Percentiles rank a stretch among this genome's conserved stretches.
Conservation (phyloP, 2,113 vertebrate genomes). For the Cyrtonyx montezumae region DNA sequence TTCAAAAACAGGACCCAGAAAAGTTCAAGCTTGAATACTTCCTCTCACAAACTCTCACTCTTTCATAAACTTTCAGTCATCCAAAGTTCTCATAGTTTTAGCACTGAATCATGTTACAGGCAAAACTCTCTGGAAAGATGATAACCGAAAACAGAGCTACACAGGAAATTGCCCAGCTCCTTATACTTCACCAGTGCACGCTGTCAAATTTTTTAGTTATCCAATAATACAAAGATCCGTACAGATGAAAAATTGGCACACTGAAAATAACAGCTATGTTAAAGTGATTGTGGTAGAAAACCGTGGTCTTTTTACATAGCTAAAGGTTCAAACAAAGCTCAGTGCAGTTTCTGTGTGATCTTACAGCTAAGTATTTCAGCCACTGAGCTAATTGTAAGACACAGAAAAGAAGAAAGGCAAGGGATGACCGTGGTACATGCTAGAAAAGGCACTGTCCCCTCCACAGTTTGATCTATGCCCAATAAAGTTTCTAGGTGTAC, state of each 20-base stretch:
- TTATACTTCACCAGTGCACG: background rate
- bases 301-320: background rate
- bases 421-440: background rate
- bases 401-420: background rate
- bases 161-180: background rate
- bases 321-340: background rate
- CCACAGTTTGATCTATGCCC: background rate
- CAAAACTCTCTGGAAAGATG: background rate
- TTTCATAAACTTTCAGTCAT: background rate
- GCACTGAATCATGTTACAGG: accelerated
- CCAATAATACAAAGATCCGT: background rate
- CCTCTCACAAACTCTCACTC: background rate
- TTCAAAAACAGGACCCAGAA: background rate
- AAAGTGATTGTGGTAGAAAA: background rate
- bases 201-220: background rate
- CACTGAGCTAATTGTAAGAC: background rate
- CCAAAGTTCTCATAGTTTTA: background rate
- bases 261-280: background rate
- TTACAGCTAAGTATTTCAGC: background rate
- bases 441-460: background rate
- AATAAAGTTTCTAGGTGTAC: background rate
- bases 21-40: background rate
- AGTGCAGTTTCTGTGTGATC: background rate
- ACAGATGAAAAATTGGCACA: background rate
- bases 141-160: background rate